Base-by-base conservation (phyloP, 2,113 vertebrate species). In the Anas platyrhynchos region DNA sequence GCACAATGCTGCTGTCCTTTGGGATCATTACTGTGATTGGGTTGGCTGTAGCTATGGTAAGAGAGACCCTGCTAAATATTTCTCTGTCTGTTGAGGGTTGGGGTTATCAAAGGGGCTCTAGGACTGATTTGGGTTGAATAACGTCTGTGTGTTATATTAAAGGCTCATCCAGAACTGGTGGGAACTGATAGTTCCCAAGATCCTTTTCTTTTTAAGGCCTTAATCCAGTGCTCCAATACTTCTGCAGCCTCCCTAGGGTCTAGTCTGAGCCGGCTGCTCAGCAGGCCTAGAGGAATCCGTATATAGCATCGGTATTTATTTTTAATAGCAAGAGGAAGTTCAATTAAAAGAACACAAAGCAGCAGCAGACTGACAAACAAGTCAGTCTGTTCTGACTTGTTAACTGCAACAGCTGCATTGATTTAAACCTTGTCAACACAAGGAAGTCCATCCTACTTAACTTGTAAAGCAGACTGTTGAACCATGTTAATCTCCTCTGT, bases 1-100 rank as follows among this genome's bases (percentile, higher is more conserved):
- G 98, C 89, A 98, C 99, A 87, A 97, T 99, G 97, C 98, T 99
- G 16, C 97, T 99, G 21, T 99, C 99, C 46, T 99, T 99, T 59
- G 99, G 99, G 73, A 99, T 99, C 97, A 98, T 99, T 97, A 99
- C 99, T 27, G 98, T 99, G 92, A 99, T 99, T 59, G 99, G 98
- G 31, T 96, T 99, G 97, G 98, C 98, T 38, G 98, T 99, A 95
- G 98, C 98, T 15, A 97, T 99, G 98, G 99, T 99, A 98, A 98
- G 99, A 96, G 29, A 96, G 29, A 88, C 58, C 29, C 50, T 52
- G n/a, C 38, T 83, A 61, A 72, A n/a, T 78, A 27, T 58, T 94
- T 44, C 32, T 41, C 48, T 82, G 9, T 52, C 21, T 79, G 9
- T 54, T n/a, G 38, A 52, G 56, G 31, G 13, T 78, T 22, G 79